Evolutionary conservation across 2,113 vertebrate genomes (phyloP).

Genomic region (Corvus hawaiiensis): DNA sequence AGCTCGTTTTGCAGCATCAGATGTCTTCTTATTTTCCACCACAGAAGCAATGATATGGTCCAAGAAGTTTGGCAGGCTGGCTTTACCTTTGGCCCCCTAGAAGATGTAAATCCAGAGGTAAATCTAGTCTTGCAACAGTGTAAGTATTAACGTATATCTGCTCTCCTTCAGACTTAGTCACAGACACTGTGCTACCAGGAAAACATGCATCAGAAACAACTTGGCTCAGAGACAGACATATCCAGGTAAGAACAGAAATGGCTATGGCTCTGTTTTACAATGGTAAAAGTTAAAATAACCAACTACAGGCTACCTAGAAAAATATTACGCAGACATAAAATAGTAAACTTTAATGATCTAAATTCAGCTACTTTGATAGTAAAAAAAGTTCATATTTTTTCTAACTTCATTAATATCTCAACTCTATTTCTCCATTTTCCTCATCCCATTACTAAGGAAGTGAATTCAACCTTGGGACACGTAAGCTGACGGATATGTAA

Average conservation of each 20-base stretch:
- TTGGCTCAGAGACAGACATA: not conserved
- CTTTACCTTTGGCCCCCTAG: constrained; percentile 90
- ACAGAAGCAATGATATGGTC: constrained; percentile 99
- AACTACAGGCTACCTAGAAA: not conserved
- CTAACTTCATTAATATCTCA: not conserved
- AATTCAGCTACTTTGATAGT: not conserved
- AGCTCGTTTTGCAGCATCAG: constrained; percentile 80
- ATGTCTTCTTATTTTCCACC: constrained; percentile 96
- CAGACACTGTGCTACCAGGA: not conserved
- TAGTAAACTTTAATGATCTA: not conserved
- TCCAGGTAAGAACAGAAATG: not conserved
- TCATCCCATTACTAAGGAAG: not conserved
- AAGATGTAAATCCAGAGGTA: constrained; percentile 41
- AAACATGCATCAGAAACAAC: not conserved
- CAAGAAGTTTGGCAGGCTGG: constrained; percentile 93
- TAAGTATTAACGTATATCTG: accelerated
- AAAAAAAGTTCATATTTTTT: not conserved
- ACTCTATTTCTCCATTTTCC: not conserved
- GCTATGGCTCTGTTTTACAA: not conserved
- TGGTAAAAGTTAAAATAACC: not conserved
- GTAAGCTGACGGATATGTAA: not conserved
- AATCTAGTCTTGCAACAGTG: not conserved
- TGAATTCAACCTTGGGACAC: not conserved
- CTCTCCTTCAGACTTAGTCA: not conserved
- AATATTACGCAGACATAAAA: not conserved